Conservation (phyloP, 2,888 invertebrate species). For the Schizaphis graminum region DNA sequence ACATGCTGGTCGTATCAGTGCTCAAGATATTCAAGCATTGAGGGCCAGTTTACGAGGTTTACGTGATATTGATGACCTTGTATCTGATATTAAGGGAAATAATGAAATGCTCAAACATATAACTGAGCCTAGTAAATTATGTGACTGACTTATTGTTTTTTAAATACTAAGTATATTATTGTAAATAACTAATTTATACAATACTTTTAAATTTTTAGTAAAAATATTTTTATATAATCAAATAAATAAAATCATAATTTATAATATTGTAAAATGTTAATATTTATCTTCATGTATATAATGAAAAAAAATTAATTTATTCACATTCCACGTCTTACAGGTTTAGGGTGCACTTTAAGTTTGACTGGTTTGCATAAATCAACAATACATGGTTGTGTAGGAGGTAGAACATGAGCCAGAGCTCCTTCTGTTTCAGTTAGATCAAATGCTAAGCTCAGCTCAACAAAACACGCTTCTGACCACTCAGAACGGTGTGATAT, state of each 20-base stretch:
- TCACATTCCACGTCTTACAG: conserved; percentile 85
- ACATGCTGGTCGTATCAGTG: conserved; percentile 68
- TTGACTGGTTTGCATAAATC: conserved; percentile 90
- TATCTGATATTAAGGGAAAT: conserved; percentile 54
- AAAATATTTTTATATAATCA: conserved; percentile 18
- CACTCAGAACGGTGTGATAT: conserved; percentile 89
- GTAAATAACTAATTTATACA: conserved; percentile 31
- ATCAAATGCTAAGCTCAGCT: conserved; percentile 86
- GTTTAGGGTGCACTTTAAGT: conserved; percentile 89
- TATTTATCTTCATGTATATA: background rate
- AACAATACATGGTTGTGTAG: conserved; percentile 76
- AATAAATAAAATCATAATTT: conserved; percentile 18
- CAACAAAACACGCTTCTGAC: conserved; percentile 92
- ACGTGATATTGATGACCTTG: conserved; percentile 60
- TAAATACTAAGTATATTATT: conserved; percentile 37
- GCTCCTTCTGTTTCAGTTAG: conserved; percentile 75
- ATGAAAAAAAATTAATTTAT: conserved; percentile 5
- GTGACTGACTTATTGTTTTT: conserved; percentile 46
- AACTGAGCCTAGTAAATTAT: conserved; percentile 55
- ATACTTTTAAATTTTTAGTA: background rate
- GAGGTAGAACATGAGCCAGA: conserved; percentile 73
- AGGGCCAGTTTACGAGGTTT: conserved; percentile 68
- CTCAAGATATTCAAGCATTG: conserved; percentile 68
- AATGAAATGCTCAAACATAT: conserved; percentile 63
- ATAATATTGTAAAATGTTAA: background rate